A percentile compares a stretch with the other conserved stretches of the same genome.
phyloP scores from a whole-genome alignment of 1,140 invertebrate genomes.

The Neotoxoptera formosana region DNA sequence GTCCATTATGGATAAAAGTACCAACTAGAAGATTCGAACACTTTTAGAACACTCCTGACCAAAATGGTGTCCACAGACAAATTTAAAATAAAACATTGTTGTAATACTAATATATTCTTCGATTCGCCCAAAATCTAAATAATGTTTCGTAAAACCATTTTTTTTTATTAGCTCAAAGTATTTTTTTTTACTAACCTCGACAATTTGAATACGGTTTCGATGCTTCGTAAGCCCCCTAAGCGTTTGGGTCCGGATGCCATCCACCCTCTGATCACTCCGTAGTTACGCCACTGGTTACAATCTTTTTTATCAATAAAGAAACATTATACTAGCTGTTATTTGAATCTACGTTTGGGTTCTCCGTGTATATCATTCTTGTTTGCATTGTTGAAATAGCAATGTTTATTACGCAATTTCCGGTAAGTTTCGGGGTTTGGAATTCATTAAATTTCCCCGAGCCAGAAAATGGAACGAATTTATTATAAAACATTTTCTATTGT shows the following conservation, averaged over 20 bases:
- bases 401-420: constrained; percentile 7
- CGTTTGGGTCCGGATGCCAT: not conserved
- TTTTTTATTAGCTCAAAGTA: not conserved
- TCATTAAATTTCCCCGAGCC: not conserved
- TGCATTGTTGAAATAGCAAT: not conserved
- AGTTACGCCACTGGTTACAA: not conserved
- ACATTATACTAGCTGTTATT: constrained; percentile 20
- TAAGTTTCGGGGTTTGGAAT: not conserved
- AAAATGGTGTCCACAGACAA: not conserved
- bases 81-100: not conserved
- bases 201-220: constrained; percentile 11
- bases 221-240: not conserved
- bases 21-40: too few species aligned
- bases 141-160: constrained; percentile 1
- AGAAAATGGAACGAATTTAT: not conserved
- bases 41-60: not conserved
- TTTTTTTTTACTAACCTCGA: not conserved
- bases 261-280: not conserved
- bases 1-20: not conserved
- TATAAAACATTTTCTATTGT: constrained; percentile 8
- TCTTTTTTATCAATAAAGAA: constrained; percentile 20
- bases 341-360: not conserved
- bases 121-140: not conserved
- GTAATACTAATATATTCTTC: not conserved
- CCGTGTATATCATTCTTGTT: not conserved